Base-by-base conservation (phyloP, 2,888 invertebrate genomes). In the Volucella inanis region DNA sequence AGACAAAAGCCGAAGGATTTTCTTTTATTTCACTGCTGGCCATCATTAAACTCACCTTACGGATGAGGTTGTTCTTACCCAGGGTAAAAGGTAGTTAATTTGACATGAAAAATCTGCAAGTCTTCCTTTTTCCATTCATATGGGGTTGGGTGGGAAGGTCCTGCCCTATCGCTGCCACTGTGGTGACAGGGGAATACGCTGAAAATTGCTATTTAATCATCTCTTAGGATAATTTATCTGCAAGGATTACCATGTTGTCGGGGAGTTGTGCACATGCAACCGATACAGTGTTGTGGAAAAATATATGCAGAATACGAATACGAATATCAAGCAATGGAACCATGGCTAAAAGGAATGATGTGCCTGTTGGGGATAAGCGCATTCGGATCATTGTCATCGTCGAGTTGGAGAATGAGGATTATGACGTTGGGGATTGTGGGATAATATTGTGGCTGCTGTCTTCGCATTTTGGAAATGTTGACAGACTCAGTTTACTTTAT, bases 191-290 rank as follows among this genome's bases (percentile, higher is more conserved):
- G 62, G 74, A 70, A 75, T 70, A 70, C 64, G 80, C 43, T 67
- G 31, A 61, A 74, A 74, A 80, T 80, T 74, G 74, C 74, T 72
- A 74, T 83, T 83, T 78, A 78, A 83, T 70, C 74, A 83, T 79
- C 83, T 78, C 79, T 79, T 57, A 52, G 70, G 64, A 64, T 70
- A 84, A 84, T 75, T 75, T 81, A 75, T 81, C 80, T 68, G 68
- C 75, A 79, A 50, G 83, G 83, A 84, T 84, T 84, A 79, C 68
- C 78, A 64, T 72, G 62, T 74, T 83, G 67, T 68, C 78, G 62
- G 62, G 72, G 62, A 50, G 54, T 38, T 14, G 45, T 50, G 31
- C 31, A 43, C 45, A 38, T 71, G 71, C 18, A 67, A 59, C 18
- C 55, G 54, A 70, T 65, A 57, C 8, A 15, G 54, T 52, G 49